These are phyloP conservation scores for Amphimedon queenslandica DNA, from an alignment of 37 sponge, comb jelly and placozoan genomes.

Conservation along the genomic window DNA sequence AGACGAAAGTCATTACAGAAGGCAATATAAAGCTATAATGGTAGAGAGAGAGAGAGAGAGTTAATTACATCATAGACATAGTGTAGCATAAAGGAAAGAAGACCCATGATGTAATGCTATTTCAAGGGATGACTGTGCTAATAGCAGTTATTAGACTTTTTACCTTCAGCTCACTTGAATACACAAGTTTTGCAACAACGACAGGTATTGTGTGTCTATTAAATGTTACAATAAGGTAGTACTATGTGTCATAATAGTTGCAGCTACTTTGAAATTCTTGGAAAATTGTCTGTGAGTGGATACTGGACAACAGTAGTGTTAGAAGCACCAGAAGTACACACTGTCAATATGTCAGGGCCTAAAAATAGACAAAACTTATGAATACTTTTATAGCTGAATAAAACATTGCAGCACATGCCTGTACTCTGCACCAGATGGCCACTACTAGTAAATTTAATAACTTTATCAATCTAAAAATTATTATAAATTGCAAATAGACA, in stretches of 20 bases:
- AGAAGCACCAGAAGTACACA: constrained; percentile 6
- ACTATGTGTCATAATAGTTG: too few species aligned
- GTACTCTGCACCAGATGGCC: too few species aligned
- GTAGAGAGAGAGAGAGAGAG: too few species aligned
- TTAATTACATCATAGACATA: too few species aligned
- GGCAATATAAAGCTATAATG: constrained; percentile 57
- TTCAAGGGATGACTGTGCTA: constrained; percentile 4
- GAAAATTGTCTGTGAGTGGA: constrained; percentile 8
- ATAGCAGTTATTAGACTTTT: constrained; percentile 3
- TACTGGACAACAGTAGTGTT: not conserved
- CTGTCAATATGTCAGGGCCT: constrained; percentile 27
- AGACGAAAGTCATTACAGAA: constrained; percentile 48
- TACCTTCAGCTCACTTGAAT: constrained; percentile 29
- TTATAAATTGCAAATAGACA: too few species aligned
- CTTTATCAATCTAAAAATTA: too few species aligned
- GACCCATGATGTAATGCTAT: not conserved
- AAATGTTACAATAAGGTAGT: too few species aligned
- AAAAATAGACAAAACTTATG: not conserved
- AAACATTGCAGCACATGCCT: too few species aligned
- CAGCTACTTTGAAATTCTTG: too few species aligned
- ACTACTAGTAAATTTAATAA: too few species aligned
- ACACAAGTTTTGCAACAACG: constrained; percentile 23
- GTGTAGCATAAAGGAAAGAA: too few species aligned
- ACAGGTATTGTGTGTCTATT: constrained; percentile 13
- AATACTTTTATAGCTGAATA: too few species aligned